phyloP scores from a whole-genome alignment of 2,888 invertebrate species.

The Eugnorisma glareosa region DNA sequence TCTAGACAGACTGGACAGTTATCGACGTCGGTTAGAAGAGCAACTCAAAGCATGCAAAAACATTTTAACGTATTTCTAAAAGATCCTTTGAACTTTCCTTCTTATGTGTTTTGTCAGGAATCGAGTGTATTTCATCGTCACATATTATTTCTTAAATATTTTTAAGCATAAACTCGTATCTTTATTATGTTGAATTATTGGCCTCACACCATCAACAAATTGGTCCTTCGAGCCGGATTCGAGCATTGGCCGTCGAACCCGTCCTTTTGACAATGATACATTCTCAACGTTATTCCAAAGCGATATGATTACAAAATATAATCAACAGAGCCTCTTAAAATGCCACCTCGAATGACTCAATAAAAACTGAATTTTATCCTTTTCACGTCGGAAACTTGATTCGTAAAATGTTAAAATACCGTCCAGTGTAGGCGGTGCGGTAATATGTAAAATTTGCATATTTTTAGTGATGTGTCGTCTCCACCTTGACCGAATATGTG shows the following conservation, averaged over 20 bases:
- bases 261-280: neutral
- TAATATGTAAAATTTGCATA: constrained; percentile 53
- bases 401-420: constrained; percentile 31
- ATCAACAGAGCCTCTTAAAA: constrained; percentile 16
- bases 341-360: constrained; percentile 30
- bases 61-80: neutral
- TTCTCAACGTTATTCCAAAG: neutral
- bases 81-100: neutral
- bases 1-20: constrained; percentile 26
- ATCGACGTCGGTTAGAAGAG: neutral
- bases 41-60: neutral
- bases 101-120: neutral
- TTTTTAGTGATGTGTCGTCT: constrained; percentile 60
- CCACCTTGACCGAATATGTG: constrained; percentile 86
- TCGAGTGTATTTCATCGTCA: neutral
- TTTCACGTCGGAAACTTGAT: constrained; percentile 31
- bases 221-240: constrained; percentile 35
- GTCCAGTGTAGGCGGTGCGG: constrained; percentile 41
- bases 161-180: neutral
- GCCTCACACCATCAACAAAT: neutral
- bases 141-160: neutral
- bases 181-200: neutral
- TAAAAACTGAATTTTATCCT: constrained; percentile 40
- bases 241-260: neutral
- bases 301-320: constrained; percentile 20